A percentile compares a stretch with the other conserved stretches of the same genome.
phyloP scores from a whole-genome alignment of 2,888 invertebrate species.

The Drosophila hamatofila region DNA sequence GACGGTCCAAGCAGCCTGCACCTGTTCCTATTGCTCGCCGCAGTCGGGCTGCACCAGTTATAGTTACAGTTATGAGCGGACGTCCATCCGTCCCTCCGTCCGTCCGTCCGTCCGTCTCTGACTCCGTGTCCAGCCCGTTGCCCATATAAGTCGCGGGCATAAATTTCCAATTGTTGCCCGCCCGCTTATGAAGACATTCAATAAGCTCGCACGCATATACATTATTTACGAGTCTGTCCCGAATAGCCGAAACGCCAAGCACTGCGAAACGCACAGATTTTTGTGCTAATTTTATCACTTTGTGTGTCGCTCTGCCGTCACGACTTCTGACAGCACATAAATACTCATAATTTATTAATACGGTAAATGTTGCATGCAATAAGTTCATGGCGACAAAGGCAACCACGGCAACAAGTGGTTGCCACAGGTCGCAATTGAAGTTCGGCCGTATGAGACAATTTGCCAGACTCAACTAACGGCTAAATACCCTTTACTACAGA shows the following conservation, averaged over 20 bases:
- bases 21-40: slow-evolving; percentile 39
- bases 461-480: slow-evolving; percentile 7
- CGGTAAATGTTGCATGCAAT: slow-evolving; percentile 82
- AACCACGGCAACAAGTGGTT: slow-evolving; percentile 53
- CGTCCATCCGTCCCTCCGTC: slow-evolving; percentile 22
- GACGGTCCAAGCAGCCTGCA: slow-evolving; percentile 53
- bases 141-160: slow-evolving; percentile 73
- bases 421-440: slow-evolving; percentile 49
- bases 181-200: slow-evolving; percentile 81
- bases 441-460: slow-evolving; percentile 24
- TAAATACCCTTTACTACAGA: slow-evolving; percentile 30
- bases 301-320: slow-evolving; percentile 85
- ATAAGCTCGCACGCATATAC: slow-evolving; percentile 66
- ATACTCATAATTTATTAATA: slow-evolving; percentile 85
- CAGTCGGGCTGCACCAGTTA: slow-evolving; percentile 55
- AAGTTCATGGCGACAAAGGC: slow-evolving; percentile 77
- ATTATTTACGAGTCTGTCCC: slow-evolving; percentile 61
- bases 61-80: slow-evolving; percentile 67
- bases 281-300: slow-evolving; percentile 85
- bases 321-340: slow-evolving; percentile 84
- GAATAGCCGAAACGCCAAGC: slow-evolving; percentile 53
- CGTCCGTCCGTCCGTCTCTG: not conserved
- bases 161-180: slow-evolving; percentile 80
- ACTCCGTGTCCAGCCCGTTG: slow-evolving; percentile 49
- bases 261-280: slow-evolving; percentile 75